Conservation (phyloP, 2,888 invertebrate species). For the Colletes collaris region DNA sequence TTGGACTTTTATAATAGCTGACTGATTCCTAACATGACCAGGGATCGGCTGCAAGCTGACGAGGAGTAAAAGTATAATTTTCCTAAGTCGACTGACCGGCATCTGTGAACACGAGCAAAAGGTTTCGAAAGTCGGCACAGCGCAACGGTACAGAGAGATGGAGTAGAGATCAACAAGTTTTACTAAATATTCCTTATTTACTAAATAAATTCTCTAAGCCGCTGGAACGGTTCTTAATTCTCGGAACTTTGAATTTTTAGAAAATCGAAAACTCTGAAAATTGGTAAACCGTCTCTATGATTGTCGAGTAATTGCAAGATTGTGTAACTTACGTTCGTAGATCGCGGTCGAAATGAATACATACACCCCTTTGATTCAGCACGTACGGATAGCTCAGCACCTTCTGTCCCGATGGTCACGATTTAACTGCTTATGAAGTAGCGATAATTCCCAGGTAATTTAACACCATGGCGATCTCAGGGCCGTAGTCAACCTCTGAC, state of each 20-base stretch:
- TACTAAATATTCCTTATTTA: no score
- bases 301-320: no score
- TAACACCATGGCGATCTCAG: conserved; percentile 10
- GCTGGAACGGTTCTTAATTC: no score
- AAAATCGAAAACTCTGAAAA: no score
- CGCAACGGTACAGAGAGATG: no score
- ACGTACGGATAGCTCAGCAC: neutral
- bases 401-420: conserved; percentile 14
- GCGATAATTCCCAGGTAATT: conserved; percentile 25
- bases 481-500: conserved; percentile 1
- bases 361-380: neutral
- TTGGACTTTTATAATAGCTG: neutral
- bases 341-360: neutral
- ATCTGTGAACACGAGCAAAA: conserved; percentile 1
- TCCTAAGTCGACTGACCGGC: neutral
- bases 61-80: neutral
- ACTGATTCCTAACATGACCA: neutral
- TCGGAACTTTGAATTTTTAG: no score
- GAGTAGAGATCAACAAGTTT: no score
- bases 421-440: conserved; percentile 30
- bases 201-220: no score
- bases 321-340: conserved; percentile 8
- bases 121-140: no score
- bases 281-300: no score
- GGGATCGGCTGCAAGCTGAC: neutral